Percentiles rank a stretch among this genome's conserved stretches.
phyloP scores from a whole-genome alignment of 2,113 vertebrate species.

The Anoura caudifer region DNA sequence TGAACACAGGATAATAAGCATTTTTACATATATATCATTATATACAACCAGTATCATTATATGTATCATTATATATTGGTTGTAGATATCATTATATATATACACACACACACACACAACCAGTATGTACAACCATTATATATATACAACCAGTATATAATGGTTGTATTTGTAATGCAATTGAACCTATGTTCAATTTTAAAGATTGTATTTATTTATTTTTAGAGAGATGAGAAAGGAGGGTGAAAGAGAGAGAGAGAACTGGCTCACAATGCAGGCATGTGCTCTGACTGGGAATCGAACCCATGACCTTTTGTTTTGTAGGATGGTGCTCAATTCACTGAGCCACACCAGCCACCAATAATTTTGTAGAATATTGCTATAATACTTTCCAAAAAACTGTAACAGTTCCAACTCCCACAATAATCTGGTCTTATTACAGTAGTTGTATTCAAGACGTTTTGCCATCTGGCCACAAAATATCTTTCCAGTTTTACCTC shows the following conservation, averaged over 20 bases:
- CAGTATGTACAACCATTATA: too few species aligned
- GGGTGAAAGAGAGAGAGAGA: too few species aligned
- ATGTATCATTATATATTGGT: background rate
- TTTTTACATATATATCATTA: background rate
- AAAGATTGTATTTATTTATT: too few species aligned
- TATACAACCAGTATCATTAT: too few species aligned
- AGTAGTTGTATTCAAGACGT: background rate
- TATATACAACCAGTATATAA: too few species aligned
- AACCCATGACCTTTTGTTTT: background rate
- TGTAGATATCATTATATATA: too few species aligned
- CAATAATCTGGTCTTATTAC: background rate
- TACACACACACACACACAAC: too few species aligned
- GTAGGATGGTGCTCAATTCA: background rate
- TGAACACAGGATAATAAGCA: too few species aligned
- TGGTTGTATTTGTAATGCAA: background rate
- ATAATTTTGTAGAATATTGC: background rate
- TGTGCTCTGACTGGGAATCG: background rate
- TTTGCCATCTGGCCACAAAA: background rate
- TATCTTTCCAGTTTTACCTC: background rate
- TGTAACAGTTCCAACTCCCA: background rate
- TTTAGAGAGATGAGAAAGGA: too few species aligned
- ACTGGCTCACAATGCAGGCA: too few species aligned
- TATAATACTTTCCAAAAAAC: background rate
- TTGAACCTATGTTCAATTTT: background rate
- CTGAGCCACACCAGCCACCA: background rate